Conservation (phyloP, 2,888 invertebrate species). For the Epistrophella euchroma region DNA sequence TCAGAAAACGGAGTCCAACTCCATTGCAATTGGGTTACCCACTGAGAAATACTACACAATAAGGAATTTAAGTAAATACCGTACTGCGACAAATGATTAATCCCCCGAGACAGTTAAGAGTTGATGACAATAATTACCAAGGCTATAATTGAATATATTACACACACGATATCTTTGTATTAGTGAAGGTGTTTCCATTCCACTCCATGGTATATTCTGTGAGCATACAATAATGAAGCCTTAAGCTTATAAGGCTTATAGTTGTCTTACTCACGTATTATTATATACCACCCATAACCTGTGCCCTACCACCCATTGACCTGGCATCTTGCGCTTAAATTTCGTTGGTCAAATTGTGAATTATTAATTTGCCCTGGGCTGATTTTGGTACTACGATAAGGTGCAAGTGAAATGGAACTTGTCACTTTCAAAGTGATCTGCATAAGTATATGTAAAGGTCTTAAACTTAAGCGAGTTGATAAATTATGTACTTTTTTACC, state of each 20-base stretch:
- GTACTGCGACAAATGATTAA: constrained; percentile 74
- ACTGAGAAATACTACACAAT: background rate
- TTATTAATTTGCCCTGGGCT: constrained; percentile 53
- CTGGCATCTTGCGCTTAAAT: constrained; percentile 41
- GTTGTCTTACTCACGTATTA: background rate
- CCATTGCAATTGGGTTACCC: background rate
- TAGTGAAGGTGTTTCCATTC: background rate
- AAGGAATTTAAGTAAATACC: constrained; percentile 54
- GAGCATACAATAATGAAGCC: background rate
- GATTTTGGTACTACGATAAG: constrained; percentile 43
- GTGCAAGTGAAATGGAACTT: constrained; percentile 20
- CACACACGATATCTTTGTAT: constrained; percentile 23
- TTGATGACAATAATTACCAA: constrained; percentile 73
- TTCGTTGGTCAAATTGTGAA: constrained; percentile 52
- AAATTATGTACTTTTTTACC: background rate
- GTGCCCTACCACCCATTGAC: background rate
- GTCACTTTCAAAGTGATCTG: constrained; percentile 7
- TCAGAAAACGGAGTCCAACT: constrained; percentile 1
- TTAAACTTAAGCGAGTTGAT: constrained; percentile 4
- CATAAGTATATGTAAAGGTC: constrained; percentile 7
- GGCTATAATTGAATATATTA: constrained; percentile 62
- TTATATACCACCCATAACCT: constrained; percentile 21
- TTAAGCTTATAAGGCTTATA: background rate
- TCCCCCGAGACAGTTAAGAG: constrained; percentile 71
- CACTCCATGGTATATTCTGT: no score